Evolutionary conservation across 1,140 invertebrate genomes (phyloP), one percentile per base, ranked within the genome.

Genomic region (Achatina immaculata): DNA sequence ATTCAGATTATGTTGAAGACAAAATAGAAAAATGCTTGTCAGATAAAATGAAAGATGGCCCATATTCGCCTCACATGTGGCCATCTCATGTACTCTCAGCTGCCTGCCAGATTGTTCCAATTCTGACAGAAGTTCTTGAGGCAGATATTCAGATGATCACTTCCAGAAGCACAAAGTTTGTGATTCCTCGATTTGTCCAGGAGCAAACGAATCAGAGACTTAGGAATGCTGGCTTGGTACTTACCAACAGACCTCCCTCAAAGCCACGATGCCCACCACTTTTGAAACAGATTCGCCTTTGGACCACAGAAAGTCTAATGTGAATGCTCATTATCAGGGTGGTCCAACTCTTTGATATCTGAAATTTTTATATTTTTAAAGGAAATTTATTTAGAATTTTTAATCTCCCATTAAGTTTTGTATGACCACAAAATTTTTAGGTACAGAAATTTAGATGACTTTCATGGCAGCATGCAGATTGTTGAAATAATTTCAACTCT

Each of bases 11-110:
- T 48, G 40, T 68, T 43, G 58, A 78, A 31, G 40, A 42, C 7
- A 78, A 66, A 66, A 66, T 78, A 43, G 76, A 78, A 48, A 78
- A 78, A 48, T 78, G 76, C 34, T 78, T 78, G 65, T 66, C 76
- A 21, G 76, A 68, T 31, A 78, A 78, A 31, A 78, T 78, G 58
- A 78, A 78, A 78, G 76, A 78, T 68, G 65, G 76, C 36, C 40
- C 68, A 24, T 78, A 68, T n/a, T 45, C 36, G 42, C 76, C 76
- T 16, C 58, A 78, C 6, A 78, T 78, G 76, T 78, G 75, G 75
- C 75, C 75, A 28, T 34, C 76, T 34, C 76, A 78, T 78, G 76
- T 78, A 0, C 42, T 78, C 4, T 78, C 76, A 16, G 58, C 76
- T 9, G 76, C 76, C 19, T 68, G 58, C 19, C 51, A 45, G 43